Base-by-base conservation (phyloP, 2,113 vertebrate species). In the Silurus glanis region DNA sequence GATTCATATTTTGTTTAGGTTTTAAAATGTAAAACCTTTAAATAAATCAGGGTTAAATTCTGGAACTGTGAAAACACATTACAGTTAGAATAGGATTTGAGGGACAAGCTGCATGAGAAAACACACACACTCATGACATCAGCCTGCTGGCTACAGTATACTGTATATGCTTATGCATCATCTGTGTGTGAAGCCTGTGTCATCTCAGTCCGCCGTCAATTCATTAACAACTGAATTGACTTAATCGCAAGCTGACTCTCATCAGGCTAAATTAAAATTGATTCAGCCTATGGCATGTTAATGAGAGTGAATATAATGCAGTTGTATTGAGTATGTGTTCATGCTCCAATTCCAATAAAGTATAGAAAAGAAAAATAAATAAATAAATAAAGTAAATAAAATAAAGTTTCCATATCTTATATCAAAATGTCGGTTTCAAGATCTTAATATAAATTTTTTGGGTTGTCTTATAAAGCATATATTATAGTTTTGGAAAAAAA, bases 141-240 rank as follows among this genome's bases (percentile, higher is more conserved):
- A 90, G 84, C 87, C 90, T 28, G 71, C 89, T 79, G 91, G 61
- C 89, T 90, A 88, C 75, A 79, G 21, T 51, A 80, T 91, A 37
- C 37, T 37, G 37, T 37, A 78, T 88, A 61, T 51, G 83, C 84
- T 62, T 86, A 75, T 82, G 82, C 45, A 86, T 10, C 56, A 88
- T 90, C 85, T 69, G 89, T 85, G 92, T 89, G 87, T 90, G 91
- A 92, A 92, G 58, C 91, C 88, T 0, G 5, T 87, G 91, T 93
- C 91, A 93, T 93, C 93, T 94, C 89, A 93, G 93, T 92, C 90
- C 89, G 83, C 55, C 69, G 83, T 94, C 92, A 95, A 94, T 92
- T 90, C 90, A 94, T 94, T 94, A 94, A 88, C 93, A 94, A 93
- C 92, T 92, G 92, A 91, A 88, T 87, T 64, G 85, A 90, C 76